Conservation (phyloP, 2,797 vertebrate species). For the Enteromius thamalakanensis region DNA sequence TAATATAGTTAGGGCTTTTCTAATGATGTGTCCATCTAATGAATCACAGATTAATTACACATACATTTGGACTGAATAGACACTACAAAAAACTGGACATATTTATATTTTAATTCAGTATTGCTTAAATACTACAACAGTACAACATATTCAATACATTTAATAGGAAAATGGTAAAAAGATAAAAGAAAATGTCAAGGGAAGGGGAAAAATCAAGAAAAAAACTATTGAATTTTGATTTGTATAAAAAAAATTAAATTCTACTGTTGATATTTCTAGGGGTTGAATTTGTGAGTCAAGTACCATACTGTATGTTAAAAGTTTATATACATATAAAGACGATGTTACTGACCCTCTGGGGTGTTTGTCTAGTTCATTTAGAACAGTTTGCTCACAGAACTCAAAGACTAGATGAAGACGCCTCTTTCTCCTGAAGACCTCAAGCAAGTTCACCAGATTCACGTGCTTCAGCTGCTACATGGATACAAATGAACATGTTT, state of each 20-base stretch:
- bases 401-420: constrained; percentile 89
- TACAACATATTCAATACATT: not conserved
- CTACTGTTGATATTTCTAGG: not conserved
- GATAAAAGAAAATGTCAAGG: no score
- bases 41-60: not conserved
- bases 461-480: constrained; percentile 88
- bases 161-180: not conserved
- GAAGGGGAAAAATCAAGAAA: not conserved
- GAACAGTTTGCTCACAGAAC: constrained; percentile 90
- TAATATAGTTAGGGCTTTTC: not conserved
- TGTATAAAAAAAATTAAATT: no score
- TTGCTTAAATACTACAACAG: not conserved
- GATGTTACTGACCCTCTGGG: constrained; percentile 80
- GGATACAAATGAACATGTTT: constrained; percentile 13
- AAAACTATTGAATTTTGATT: not conserved
- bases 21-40: not conserved
- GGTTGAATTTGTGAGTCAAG: not conserved
- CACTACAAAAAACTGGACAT: not conserved
- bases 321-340: not conserved
- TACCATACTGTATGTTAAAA: not conserved
- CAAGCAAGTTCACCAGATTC: constrained; percentile 88
- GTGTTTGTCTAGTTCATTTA: constrained; percentile 87
- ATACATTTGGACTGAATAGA: not conserved
- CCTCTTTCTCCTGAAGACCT: constrained; percentile 87
- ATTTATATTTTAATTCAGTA: not conserved